These are phyloP conservation scores for Agrochola circellaris DNA, from an alignment of 2,888 invertebrate genomes.

Conservation along the genomic window DNA sequence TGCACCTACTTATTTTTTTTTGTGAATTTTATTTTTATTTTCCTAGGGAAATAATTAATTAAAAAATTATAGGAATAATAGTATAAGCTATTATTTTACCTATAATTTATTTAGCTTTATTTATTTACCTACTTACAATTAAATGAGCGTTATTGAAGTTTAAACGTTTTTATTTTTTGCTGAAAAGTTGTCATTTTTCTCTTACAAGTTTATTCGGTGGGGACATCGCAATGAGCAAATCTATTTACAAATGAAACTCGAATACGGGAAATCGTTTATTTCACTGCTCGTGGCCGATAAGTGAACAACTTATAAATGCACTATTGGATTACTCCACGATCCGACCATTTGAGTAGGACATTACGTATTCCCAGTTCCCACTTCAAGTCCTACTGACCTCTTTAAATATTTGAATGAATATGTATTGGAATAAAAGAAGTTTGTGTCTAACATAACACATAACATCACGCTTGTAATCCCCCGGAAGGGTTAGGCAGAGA, in stretches of 20 bases:
- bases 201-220: too few relatives aligned
- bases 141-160: too few relatives aligned
- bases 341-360: conserved; percentile 35
- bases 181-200: too few relatives aligned
- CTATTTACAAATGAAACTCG: conserved; percentile 6
- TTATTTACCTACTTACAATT: too few relatives aligned
- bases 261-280: conserved; percentile 41
- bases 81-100: too few relatives aligned
- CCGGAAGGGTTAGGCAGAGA: neutral
- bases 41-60: too few relatives aligned
- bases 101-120: too few relatives aligned
- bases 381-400: conserved; percentile 29
- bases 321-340: conserved; percentile 48
- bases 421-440: conserved; percentile 8
- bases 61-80: too few relatives aligned
- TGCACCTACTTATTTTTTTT: too few relatives aligned
- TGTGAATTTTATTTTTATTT: too few relatives aligned
- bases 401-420: conserved; percentile 45
- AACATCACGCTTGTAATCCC: neutral
- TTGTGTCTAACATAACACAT: neutral
- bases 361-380: conserved; percentile 32
- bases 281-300: conserved; percentile 41
- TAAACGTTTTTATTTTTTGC: too few relatives aligned
- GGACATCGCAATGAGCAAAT: too few relatives aligned
- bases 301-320: conserved; percentile 44